Base-by-base conservation (phyloP, 2,113 vertebrate species). In the Rhizomys pruinosus region DNA sequence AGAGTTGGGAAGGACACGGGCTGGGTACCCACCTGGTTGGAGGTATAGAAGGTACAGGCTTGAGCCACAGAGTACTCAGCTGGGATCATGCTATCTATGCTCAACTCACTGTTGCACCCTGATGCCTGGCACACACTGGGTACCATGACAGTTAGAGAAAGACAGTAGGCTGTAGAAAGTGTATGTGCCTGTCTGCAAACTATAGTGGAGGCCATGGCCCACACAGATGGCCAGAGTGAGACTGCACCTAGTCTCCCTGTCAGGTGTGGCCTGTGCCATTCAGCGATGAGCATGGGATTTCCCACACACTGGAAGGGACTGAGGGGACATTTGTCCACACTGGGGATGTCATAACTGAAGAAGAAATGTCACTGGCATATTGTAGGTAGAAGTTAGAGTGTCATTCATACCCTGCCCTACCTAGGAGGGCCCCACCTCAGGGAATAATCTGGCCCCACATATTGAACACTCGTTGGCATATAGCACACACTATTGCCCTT, bases 261-360 rank as follows among this genome's bases (percentile, higher is more conserved):
- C 6, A 5, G 8, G 5, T n/a, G 37, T 39, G 13, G 22, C 47
- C 55, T 20, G 57, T 80, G 66, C 42, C 44, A 8, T 23, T 27
- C 34, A 55, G 57, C 44, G 32, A 11, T 44, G 17, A 2, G 5
- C 11, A 34, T 0, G 0, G 27, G 27, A 11, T 17, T n/a, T 81
- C 23, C 29, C 63, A 59, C 32, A 39, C 52, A 20, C 4, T 15
- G 27, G 25, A 8, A 47, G 10, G 34, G 64, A 20, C 16, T 16
- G 42, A 11, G 42, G 47, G 66, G 64, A 23, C 39, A 6, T 79
- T 8, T 19, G 64, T 79, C 25, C 32, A 27, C 7, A 34, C 39
- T 52, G 77, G 52, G 25, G 39, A 87, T 32, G 42, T 47, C 42
- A 13, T 0, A 8, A 3, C 57, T 19, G 32, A 7, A 39, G 32